These are phyloP conservation scores for Falco naumanni DNA, from an alignment of 2,797 vertebrate species.

Conservation along the genomic window DNA sequence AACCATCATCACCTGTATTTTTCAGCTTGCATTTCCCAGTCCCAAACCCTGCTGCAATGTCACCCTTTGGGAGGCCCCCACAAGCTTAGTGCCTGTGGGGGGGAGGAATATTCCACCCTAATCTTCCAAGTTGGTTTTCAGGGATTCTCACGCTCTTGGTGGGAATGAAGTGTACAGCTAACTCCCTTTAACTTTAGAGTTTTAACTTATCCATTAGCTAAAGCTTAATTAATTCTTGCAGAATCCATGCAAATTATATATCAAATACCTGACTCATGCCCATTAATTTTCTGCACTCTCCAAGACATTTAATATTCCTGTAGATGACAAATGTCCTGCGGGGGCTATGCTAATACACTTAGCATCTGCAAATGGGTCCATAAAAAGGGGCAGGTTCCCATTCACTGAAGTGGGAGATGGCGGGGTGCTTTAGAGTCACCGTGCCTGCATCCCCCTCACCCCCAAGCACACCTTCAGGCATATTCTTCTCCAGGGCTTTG, in stretches of 20 bases:
- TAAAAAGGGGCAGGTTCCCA: not conserved
- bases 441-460: not conserved
- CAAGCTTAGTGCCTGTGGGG: accelerated
- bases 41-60: not conserved
- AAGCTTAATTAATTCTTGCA: not conserved
- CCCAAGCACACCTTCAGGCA: not conserved
- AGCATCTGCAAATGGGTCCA: constrained; percentile 26
- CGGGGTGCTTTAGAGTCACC: not conserved
- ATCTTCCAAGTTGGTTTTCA: constrained; percentile 22
- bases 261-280: not conserved
- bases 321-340: not conserved
- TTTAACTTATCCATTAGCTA: not conserved
- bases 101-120: constrained; percentile 36
- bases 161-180: not conserved
- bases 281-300: not conserved
- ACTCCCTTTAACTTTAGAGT: not conserved
- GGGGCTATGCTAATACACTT: not conserved
- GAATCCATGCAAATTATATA: not conserved
- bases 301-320: not conserved
- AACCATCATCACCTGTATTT: not conserved
- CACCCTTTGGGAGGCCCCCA: not conserved
- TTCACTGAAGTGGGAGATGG: not conserved
- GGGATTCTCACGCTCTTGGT: not conserved
- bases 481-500: not conserved
- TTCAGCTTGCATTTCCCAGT: not conserved